These are phyloP conservation scores for Oncorhynchus clarkii DNA, from an alignment of 2,113 vertebrate species.

Conservation along the genomic window DNA sequence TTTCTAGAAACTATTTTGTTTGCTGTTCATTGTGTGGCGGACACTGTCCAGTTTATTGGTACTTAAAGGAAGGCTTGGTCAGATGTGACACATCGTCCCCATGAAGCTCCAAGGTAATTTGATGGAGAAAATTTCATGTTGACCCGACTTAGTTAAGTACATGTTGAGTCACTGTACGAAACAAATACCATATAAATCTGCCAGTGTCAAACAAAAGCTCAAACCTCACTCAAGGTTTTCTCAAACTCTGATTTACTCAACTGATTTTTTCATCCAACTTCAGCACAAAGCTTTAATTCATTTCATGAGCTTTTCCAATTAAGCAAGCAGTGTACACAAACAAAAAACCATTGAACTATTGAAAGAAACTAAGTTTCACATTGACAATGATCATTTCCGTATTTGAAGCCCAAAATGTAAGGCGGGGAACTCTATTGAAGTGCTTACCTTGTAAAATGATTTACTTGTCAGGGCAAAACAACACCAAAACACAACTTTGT, in stretches of 20 bases:
- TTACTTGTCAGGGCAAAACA: background rate
- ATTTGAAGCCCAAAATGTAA: background rate
- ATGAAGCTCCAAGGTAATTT: constrained; percentile 24
- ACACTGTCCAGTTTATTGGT: constrained; percentile 12
- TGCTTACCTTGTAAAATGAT: background rate
- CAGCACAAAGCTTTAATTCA: background rate
- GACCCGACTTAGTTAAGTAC: background rate
- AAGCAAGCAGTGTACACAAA: background rate
- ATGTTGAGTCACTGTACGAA: constrained; percentile 1
- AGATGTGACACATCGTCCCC: constrained; percentile 17
- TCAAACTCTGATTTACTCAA: background rate
- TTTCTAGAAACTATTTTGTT: constrained; percentile 32
- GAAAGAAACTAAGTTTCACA: background rate
- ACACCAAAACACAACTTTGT: background rate
- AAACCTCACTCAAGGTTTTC: background rate
- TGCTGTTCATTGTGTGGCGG: constrained; percentile 20
- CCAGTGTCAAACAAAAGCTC: background rate
- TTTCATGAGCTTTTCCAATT: background rate
- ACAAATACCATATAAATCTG: constrained; percentile 7
- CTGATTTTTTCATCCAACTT: background rate
- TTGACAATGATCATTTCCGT: background rate
- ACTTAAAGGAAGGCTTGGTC: constrained; percentile 11
- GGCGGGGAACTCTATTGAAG: background rate
- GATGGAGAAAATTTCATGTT: constrained; percentile 8
- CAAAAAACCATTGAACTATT: background rate